Conservation (phyloP, 2,888 invertebrate species). For the Scrobipalpa atriplicella region DNA sequence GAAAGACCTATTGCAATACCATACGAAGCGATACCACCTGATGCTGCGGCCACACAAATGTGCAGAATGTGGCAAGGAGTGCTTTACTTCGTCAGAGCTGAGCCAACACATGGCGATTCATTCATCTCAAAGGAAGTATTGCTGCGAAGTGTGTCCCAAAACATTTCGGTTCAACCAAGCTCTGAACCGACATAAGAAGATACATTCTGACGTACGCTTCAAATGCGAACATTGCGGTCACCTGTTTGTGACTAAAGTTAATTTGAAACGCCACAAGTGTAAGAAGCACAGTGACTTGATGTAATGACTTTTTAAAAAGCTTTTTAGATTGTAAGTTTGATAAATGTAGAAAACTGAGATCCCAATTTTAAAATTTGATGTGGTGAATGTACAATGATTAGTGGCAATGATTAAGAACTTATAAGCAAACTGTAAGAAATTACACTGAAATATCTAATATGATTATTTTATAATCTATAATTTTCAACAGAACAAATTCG, state of each 20-base stretch:
- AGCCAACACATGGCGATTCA: slow-evolving; percentile 65
- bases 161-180: slow-evolving; percentile 44
- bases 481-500: no score
- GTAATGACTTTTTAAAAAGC: no score
- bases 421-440: no score
- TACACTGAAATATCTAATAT: no score
- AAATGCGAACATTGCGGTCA: slow-evolving; percentile 41
- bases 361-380: no score
- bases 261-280: slow-evolving; percentile 65
- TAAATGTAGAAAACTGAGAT: no score
- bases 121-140: slow-evolving; percentile 52
- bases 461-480: no score
- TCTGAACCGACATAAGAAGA: slow-evolving; percentile 49
- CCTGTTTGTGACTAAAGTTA: slow-evolving; percentile 56
- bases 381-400: no score
- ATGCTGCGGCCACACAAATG: slow-evolving; percentile 36
- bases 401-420: no score
- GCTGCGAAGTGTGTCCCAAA: slow-evolving; percentile 63
- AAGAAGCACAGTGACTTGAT: no score
- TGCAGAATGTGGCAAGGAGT: slow-evolving; percentile 34
- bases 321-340: no score
- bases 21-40: slow-evolving; percentile 62
- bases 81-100: slow-evolving; percentile 51
- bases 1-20: slow-evolving; percentile 50
- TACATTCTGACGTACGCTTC: slow-evolving; percentile 45